A percentile compares a stretch with the other conserved stretches of the same genome.
These are phyloP conservation scores for Sinonovacula constricta DNA, from an alignment of 1,140 invertebrate genomes.

Conservation along the genomic window DNA sequence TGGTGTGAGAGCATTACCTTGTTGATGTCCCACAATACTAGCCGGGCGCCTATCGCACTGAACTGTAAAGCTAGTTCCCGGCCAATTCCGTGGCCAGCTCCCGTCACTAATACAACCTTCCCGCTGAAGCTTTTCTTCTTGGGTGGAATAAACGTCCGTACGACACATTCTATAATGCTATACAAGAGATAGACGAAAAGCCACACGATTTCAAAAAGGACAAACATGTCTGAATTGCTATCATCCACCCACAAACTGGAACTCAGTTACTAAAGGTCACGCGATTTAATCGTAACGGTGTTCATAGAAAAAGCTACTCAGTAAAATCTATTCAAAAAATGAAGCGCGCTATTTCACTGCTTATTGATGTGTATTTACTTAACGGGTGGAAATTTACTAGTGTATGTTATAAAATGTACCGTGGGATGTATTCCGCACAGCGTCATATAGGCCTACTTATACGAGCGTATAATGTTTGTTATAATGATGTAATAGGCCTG, in stretches of 20 bases:
- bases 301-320: too few species aligned
- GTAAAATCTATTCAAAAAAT: too few species aligned
- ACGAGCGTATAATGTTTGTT: too few species aligned
- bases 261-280: too few species aligned
- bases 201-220: slow-evolving; percentile 27
- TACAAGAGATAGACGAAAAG: slow-evolving; percentile 41
- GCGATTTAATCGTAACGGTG: too few species aligned
- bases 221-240: slow-evolving; percentile 11
- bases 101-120: slow-evolving; percentile 68
- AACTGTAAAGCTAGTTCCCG: slow-evolving; percentile 88
- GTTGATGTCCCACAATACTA: slow-evolving; percentile 96
- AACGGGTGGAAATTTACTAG: too few species aligned
- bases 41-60: slow-evolving; percentile 87
- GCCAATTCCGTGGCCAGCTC: slow-evolving; percentile 88
- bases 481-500: too few species aligned
- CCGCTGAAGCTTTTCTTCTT: slow-evolving; percentile 62
- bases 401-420: too few species aligned
- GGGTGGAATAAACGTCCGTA: slow-evolving; percentile 58
- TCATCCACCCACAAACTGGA: background rate
- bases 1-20: slow-evolving; percentile 81
- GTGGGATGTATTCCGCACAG: too few species aligned
- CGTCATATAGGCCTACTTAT: too few species aligned
- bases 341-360: too few species aligned
- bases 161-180: slow-evolving; percentile 50
- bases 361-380: too few species aligned